Base-by-base conservation (phyloP, 2,113 vertebrate species). In the Hyperopisus bebe region DNA sequence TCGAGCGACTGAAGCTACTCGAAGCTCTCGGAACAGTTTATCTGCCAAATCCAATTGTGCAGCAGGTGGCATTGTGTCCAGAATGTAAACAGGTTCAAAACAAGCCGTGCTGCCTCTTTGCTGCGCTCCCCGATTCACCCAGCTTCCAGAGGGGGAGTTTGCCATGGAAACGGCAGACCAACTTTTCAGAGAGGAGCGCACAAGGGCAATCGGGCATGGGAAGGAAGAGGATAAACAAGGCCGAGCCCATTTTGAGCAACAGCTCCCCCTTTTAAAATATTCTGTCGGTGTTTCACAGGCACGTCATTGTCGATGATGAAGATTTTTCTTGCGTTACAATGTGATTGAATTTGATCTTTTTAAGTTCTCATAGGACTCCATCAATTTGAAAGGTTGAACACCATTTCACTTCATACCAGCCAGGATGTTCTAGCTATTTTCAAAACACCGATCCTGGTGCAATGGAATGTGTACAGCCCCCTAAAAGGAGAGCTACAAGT, bases 11-110 rank as follows among this genome's bases (percentile, higher is more conserved):
- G 82, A 84, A 46, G 31, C 77, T 82, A 44, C 77, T 82, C 17
- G 19, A 82, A 47, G 19, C 82, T 13, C 82, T 84, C 44, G 82
- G 44, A 84, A 24, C 39, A 84, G 82, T 42, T 80, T 80, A 80
- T 80, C 74, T 42, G 74, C 82, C 44, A 47, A 84, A 84, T 84
- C 82, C 82, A 84, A 44, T 47, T 46, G 35, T 47, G 39, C 42
- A 46, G 44, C 82, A 84, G 82, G 82, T 84, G 82, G 44, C 24
- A 47, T 21, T 84, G 82, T 44, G 44, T 84, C 44, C 82, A 84
- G 82, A 84, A 84, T 84, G 82, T 46, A 84, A 84, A 84, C 82
- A 46, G 82, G 82, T 84, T 84, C 82, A 46, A 84, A 84, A 84
- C 44, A 84, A 84, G 82, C 44, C 15, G 5, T 11, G 9, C 21